Percentiles rank a stretch among this genome's conserved stretches.
Conservation (phyloP, 2,888 invertebrate genomes). For the Lasioglossum pauxillum region DNA sequence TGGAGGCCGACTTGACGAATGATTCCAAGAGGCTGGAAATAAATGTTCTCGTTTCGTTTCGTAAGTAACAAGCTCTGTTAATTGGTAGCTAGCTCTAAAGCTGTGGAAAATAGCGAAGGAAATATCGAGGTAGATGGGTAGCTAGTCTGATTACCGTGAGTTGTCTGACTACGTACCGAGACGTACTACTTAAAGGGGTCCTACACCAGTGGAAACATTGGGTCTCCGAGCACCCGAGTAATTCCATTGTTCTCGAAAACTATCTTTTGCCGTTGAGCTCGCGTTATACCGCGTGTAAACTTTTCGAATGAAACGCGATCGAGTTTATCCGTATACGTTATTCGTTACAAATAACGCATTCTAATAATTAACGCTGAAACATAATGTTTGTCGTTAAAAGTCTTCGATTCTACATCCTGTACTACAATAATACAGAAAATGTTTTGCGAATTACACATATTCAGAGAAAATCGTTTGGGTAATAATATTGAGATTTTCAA, state of each 20-base stretch:
- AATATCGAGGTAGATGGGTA: conserved; percentile 18
- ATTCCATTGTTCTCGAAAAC: conserved; percentile 19
- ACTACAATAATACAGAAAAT: too few species aligned
- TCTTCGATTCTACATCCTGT: too few species aligned
- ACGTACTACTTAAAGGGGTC: conserved; percentile 30
- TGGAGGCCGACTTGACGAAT: not conserved
- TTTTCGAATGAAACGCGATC: not conserved
- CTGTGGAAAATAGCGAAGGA: conserved; percentile 1
- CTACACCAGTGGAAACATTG: not conserved
- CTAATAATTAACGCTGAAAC: not conserved
- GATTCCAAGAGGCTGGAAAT: not conserved
- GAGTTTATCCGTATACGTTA: not conserved
- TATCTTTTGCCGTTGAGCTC: not conserved
- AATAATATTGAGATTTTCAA: too few species aligned
- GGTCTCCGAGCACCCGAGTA: not conserved
- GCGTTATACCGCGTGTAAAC: not conserved
- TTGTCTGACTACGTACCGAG: conserved; percentile 27
- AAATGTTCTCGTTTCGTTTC: not conserved
- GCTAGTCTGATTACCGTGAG: conserved; percentile 27
- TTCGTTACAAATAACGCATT: not conserved
- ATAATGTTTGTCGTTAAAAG: too few species aligned
- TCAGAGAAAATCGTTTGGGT: too few species aligned
- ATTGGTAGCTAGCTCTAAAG: not conserved
- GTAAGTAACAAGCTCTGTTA: not conserved
- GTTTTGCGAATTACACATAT: too few species aligned